Percentiles rank a stretch among this genome's conserved stretches.
Conservation (phyloP, 2,113 vertebrate genomes). For the Hassar affinis region DNA sequence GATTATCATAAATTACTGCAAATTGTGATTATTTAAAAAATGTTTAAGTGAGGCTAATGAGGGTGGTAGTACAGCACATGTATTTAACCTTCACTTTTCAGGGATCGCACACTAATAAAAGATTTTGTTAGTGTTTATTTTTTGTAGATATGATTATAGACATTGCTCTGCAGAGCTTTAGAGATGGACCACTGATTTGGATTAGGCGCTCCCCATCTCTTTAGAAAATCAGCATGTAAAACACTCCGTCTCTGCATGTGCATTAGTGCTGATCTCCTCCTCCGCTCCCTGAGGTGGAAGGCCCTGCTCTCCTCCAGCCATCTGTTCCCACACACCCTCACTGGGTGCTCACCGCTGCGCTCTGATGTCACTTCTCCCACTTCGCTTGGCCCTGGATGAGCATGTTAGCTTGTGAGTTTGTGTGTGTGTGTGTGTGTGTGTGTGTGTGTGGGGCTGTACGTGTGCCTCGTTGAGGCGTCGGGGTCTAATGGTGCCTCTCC, state of each 20-base stretch:
- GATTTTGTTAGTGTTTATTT: too few relatives aligned
- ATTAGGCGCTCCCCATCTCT: background rate
- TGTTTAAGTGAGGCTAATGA: background rate
- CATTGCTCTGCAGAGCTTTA: background rate
- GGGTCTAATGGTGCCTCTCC: slow-evolving; percentile 59
- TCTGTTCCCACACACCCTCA: slow-evolving; percentile 35
- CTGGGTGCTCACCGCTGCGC: slow-evolving; percentile 13
- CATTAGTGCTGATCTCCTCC: background rate
- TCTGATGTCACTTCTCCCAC: slow-evolving; percentile 32
- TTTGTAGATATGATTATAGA: background rate
- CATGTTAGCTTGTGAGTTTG: background rate
- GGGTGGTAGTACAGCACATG: background rate
- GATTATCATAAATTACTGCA: background rate
- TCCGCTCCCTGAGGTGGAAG: slow-evolving; percentile 25
- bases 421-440: background rate
- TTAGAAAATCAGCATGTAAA: background rate
- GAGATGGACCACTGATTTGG: background rate
- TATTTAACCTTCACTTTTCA: background rate
- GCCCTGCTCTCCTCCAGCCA: slow-evolving; percentile 24
- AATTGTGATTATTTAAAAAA: background rate
- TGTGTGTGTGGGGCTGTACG: background rate
- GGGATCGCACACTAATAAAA: too few relatives aligned
- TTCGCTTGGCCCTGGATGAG: slow-evolving; percentile 24
- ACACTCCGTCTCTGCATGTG: background rate
- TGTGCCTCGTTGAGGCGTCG: background rate